These are phyloP conservation scores for Sceloporus tristichus DNA, from an alignment of 2,113 vertebrate genomes.

Conservation along the genomic window DNA sequence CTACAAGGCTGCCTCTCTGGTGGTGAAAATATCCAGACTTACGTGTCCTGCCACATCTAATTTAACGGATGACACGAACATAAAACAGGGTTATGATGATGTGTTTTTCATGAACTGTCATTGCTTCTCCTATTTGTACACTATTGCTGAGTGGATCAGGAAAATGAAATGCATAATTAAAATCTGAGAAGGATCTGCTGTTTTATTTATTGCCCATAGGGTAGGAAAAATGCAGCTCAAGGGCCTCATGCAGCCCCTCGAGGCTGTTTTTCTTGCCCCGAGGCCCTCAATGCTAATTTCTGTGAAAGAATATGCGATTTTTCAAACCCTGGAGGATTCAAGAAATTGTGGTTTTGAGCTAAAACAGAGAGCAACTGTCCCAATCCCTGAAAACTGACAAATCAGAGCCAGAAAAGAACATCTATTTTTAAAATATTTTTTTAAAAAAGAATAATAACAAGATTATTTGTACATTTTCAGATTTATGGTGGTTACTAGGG, in stretches of 20 bases:
- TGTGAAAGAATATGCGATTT: too few relatives aligned
- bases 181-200: constrained; percentile 55
- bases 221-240: not conserved
- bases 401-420: too few relatives aligned
- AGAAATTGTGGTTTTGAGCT: too few relatives aligned
- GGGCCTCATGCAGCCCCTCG: not conserved
- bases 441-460: too few relatives aligned
- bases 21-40: constrained; percentile 79
- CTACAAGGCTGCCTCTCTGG: constrained; percentile 67
- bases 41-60: constrained; percentile 71
- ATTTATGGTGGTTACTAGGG: too few relatives aligned
- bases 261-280: too few relatives aligned
- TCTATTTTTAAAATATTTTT: too few relatives aligned
- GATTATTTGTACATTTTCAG: too few relatives aligned
- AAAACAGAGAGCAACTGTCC: too few relatives aligned
- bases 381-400: too few relatives aligned
- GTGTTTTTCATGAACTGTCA: constrained; percentile 58
- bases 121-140: constrained; percentile 64
- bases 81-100: constrained; percentile 65
- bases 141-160: constrained; percentile 45
- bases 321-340: too few relatives aligned
- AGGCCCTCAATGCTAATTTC: too few relatives aligned
- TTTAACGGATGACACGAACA: constrained; percentile 76
- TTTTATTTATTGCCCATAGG: constrained; percentile 60
- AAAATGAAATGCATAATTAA: constrained; percentile 66